Percentiles rank a stretch among this genome's conserved stretches.
Conservation (phyloP, 2,113 vertebrate species). For the Cynoglossus semilaevis region DNA sequence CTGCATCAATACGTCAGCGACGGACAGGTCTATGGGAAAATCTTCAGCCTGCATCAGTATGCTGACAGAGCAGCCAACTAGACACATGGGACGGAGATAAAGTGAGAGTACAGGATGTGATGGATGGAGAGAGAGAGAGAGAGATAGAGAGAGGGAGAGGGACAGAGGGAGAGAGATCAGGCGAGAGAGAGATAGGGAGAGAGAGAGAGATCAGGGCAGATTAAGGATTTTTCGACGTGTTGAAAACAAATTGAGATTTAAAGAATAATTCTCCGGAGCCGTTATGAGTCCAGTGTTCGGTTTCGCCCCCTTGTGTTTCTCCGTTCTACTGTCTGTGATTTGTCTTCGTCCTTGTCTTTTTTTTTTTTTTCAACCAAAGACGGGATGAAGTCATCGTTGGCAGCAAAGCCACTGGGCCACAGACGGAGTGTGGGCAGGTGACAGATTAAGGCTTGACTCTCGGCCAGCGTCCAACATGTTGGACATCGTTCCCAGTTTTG, state of each 20-base stretch:
- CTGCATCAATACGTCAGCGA: conserved; percentile 1
- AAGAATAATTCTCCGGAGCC: too few relatives aligned
- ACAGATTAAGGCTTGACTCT: not conserved
- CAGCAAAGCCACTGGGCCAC: not conserved
- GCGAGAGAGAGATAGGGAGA: not conserved
- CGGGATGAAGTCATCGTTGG: conserved; percentile 23
- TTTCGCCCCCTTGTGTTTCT: not conserved
- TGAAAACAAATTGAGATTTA: not conserved
- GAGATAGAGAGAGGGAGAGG: not conserved
- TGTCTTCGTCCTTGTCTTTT: conserved; percentile 17
- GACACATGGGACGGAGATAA: conserved; percentile 5
- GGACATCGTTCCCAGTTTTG: too few relatives aligned
- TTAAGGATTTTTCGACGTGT: not conserved
- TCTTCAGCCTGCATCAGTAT: conserved; percentile 32
- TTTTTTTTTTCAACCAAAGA: conserved; percentile 16
- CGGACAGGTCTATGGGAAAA: conserved; percentile 22
- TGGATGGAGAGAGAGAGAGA: not conserved
- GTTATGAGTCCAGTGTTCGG: not conserved
- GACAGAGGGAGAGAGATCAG: conserved; percentile 2
- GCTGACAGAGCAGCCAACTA: conserved; percentile 10
- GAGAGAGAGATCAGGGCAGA: not conserved
- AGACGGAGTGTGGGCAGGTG: not conserved
- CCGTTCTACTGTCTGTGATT: not conserved
- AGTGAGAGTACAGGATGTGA: not conserved
- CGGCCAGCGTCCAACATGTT: too few relatives aligned